Base-by-base conservation (phyloP, 2,888 invertebrate genomes). In the Theodoxus fluviatilis region DNA sequence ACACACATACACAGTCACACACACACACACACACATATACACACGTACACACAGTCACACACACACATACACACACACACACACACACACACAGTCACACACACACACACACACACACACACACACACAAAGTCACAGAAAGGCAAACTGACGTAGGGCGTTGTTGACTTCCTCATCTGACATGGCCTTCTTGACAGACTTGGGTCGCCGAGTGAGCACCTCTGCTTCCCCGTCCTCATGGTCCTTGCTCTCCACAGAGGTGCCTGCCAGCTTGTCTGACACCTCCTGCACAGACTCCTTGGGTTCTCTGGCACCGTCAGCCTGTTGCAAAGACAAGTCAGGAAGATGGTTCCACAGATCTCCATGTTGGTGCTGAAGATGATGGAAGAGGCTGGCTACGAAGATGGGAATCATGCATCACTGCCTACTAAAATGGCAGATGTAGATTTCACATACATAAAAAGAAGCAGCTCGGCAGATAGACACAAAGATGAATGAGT, bases 141-240 rank as follows among this genome's bases (percentile, higher is more conserved):
- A 37, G 25, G 28, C 35, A 38, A 61, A n/a, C 80, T 78, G 63
- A 77, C 80, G 72, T 68, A 81, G 69, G 76, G 79, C 28, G 75
- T 77, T n/a, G 76, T 81, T 43, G 74, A 78, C 72, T 72, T 78
- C 79, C 71, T 75, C 37, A 75, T 73, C 74, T 73, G 80, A 69
- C 80, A 92, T 87, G 64, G 92, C 91, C 80, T 94, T 93, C 83
- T 94, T 94, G 77, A 94, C 93, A 12, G 93, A 93, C 88, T 94
- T 94, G 85, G 75, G 77, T 70, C 82, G 72, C 37, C 82, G 70
- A 9, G 71, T 69, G 22, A 73, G 73, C 15, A 79, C 80, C 12
- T 79, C 79, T 28, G 75, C 73, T 25, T 74, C 66, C 75, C 57
- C 70, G 71, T 75, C 18, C 77, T 75, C 28, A 73, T 31, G 15